Evolutionary conservation across 2,797 vertebrate genomes (phyloP), one percentile per base, ranked within the genome.

Genomic region (Clarias platycephalus): DNA sequence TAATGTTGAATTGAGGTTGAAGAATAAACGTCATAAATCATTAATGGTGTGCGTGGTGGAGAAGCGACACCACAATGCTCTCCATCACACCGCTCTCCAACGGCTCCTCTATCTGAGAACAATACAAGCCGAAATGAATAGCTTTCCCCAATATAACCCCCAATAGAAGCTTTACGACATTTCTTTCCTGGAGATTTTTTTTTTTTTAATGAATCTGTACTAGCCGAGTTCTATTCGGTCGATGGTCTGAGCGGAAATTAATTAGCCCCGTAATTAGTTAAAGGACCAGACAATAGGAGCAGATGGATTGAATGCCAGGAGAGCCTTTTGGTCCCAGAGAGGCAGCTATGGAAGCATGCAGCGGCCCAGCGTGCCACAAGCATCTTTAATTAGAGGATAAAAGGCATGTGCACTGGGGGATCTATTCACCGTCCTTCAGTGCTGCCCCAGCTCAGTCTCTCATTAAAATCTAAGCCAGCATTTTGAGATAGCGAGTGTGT

Each of bases 181-280:
- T 37, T 76, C 18, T 58, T 37, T 80, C 62, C 58, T 58, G 62
- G 79, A 82, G 62, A 72, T 70, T 49, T 49, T 49, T 3, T 49
- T 49, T 49, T 70, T 77, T 86, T 44, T 71, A 66, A 72, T 37
- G 22, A 81, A 83, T 81, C 86, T 24, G 64, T 64, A 89, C 91
- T 92, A 91, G 86, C 81, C 10, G 26, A 1, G 22, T 24, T 53
- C 64, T 62, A 12, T 63, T 31, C 15, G 15, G 81, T 70, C n/a
- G 64, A 85, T 68, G 18, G 83, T 88, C 89, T 79, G 87, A 89
- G 88, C 37, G 79, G 83, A 90, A 90, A 91, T 91, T 91, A 91
- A 92, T 91, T 91, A 91, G 88, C 87, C 87, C 87, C 83, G 80
- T 92, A 91, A 93, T 94, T 90, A 93, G 87, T 85, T 86, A 87